Percentiles rank a stretch among this genome's conserved stretches.
phyloP scores from a whole-genome alignment of 2,113 vertebrate genomes.

The Microcebus murinus region DNA sequence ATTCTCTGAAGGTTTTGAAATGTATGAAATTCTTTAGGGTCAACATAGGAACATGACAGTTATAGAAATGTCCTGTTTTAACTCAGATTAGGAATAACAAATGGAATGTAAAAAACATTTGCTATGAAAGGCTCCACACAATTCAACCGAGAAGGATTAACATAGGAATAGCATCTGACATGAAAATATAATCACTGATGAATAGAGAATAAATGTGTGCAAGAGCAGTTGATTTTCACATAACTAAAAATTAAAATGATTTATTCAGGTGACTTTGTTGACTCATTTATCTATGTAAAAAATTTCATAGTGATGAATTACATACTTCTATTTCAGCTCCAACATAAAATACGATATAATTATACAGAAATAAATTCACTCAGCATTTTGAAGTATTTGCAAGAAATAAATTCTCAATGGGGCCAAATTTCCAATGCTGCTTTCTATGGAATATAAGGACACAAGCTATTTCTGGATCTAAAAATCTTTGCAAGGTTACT shows the following conservation, averaged over 20 bases:
- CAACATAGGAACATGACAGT: neutral
- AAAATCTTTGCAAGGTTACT: neutral
- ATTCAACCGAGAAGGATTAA: constrained; percentile 12
- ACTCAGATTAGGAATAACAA: neutral
- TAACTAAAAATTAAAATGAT: constrained; percentile 53
- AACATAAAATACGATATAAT: constrained; percentile 59
- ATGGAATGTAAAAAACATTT: constrained; percentile 31
- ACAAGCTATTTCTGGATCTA: neutral
- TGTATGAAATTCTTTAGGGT: constrained; percentile 9
- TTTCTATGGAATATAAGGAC: constrained; percentile 27
- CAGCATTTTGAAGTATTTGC: constrained; percentile 50
- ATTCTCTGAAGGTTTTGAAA: constrained; percentile 1
- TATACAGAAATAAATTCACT: constrained; percentile 59
- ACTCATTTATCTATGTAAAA: constrained; percentile 30
- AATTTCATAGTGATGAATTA: neutral
- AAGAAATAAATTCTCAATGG: constrained; percentile 45
- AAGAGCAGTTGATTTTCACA: neutral
- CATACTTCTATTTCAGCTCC: neutral
- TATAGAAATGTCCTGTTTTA: neutral
- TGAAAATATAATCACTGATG: neutral
- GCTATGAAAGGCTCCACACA: neutral
- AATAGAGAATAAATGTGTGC: neutral
- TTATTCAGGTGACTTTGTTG: constrained; percentile 57
- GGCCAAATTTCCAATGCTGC: constrained; percentile 14
- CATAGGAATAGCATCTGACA: neutral